Percentiles rank a stretch among this genome's conserved stretches.
Conservation (phyloP, 1,140 invertebrate species). For the Archivesica marissinica region DNA sequence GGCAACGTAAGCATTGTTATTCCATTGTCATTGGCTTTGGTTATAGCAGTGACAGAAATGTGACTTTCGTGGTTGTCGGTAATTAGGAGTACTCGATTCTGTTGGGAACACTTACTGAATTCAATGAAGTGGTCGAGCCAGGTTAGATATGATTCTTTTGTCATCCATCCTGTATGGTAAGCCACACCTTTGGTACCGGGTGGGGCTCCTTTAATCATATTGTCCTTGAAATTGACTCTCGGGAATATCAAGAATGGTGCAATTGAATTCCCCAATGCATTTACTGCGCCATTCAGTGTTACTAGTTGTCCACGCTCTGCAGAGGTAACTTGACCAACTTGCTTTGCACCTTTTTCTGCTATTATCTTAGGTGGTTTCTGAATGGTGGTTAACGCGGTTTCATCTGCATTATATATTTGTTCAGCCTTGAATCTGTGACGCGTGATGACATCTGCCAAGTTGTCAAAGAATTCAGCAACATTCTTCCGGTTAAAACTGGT, state of each 20-base stretch:
- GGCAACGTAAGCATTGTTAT: background rate
- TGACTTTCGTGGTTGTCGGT: conserved; percentile 13
- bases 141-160: background rate
- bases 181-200: conserved; percentile 9
- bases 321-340: conserved; percentile 83
- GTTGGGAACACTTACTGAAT: background rate
- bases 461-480: conserved; percentile 67
- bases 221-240: conserved; percentile 4
- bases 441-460: conserved; percentile 65
- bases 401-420: conserved; percentile 85
- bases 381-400: conserved; percentile 85
- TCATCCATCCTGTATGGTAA: conserved; percentile 37
- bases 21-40: conserved; percentile 19
- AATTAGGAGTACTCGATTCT: background rate
- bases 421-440: conserved; percentile 70
- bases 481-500: conserved; percentile 85
- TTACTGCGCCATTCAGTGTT: conserved; percentile 64
- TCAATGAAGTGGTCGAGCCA: conserved; percentile 23
- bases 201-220: background rate
- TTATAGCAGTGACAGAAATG: background rate
- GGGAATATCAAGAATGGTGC: conserved; percentile 13
- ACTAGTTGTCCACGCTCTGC: conserved; percentile 83
- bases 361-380: conserved; percentile 84
- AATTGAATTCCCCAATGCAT: conserved; percentile 53
- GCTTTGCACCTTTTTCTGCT: conserved; percentile 80